These are phyloP conservation scores for Sphaerophoria rueppellii DNA, from an alignment of 2,888 invertebrate genomes.

Conservation along the genomic window DNA sequence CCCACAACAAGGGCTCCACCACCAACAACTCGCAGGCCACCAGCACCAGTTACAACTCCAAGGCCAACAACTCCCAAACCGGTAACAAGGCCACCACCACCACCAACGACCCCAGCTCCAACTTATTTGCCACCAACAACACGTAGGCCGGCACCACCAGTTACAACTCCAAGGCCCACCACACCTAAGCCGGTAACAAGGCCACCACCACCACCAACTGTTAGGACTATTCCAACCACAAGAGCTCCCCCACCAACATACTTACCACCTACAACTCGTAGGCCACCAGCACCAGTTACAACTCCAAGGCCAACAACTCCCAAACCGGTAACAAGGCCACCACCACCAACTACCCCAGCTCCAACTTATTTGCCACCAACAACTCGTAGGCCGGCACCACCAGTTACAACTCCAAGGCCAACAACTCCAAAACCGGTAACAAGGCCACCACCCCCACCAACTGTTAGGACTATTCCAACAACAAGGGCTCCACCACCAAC, in stretches of 20 bases:
- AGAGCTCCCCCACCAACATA: slow-evolving; percentile 63
- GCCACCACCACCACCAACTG: slow-evolving; percentile 24
- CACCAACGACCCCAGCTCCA: slow-evolving; percentile 20
- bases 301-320: slow-evolving; percentile 40
- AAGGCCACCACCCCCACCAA: slow-evolving; percentile 20
- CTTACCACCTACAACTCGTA: slow-evolving; percentile 75
- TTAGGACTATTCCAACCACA: background rate
- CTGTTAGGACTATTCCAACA: slow-evolving; percentile 2
- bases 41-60: slow-evolving; percentile 51
- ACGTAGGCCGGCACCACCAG: slow-evolving; percentile 9
- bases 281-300: slow-evolving; percentile 71
- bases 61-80: slow-evolving; percentile 23
- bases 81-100: slow-evolving; percentile 25
- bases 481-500: slow-evolving; percentile 63
- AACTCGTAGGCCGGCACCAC: slow-evolving; percentile 16
- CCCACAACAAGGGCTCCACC: slow-evolving; percentile 3
- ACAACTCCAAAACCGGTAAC: background rate
- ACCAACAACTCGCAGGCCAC: slow-evolving; percentile 17
- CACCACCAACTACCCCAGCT: slow-evolving; percentile 29
- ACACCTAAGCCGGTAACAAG: background rate
- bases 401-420: slow-evolving; percentile 47
- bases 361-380: slow-evolving; percentile 52
- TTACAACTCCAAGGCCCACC: slow-evolving; percentile 45
- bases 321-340: slow-evolving; percentile 17
- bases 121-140: slow-evolving; percentile 49